Conservation (phyloP, 2,113 vertebrate species). For the Abramis brama region DNA sequence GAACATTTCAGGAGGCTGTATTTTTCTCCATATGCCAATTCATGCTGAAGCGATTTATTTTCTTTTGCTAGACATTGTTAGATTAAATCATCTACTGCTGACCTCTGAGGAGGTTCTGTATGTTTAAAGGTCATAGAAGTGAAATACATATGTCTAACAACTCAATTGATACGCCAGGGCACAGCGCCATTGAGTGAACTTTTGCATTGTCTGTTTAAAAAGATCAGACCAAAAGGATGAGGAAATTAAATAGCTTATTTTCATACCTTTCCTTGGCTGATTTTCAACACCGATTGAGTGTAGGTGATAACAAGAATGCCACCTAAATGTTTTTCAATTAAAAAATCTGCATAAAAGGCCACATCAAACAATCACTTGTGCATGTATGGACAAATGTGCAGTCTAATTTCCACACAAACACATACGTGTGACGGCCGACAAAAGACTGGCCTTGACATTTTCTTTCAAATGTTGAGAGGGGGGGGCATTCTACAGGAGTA, state of each 20-base stretch:
- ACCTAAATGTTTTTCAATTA: slow-evolving; percentile 13
- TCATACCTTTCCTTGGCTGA: slow-evolving; percentile 20
- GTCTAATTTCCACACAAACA: slow-evolving; percentile 3
- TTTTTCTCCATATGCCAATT: neutral
- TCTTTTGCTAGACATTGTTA: neutral
- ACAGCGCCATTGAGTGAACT: neutral
- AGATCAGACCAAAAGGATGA: slow-evolving; percentile 2
- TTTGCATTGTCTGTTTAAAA: slow-evolving; percentile 24
- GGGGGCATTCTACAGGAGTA: neutral
- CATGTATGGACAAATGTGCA: neutral
- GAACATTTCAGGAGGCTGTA: neutral
- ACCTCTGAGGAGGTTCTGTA: slow-evolving; percentile 10
- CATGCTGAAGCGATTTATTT: slow-evolving; percentile 3
- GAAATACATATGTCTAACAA: slow-evolving; percentile 23
- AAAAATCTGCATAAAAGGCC: slow-evolving; percentile 8
- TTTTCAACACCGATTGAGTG: slow-evolving; percentile 3
- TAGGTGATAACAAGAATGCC: slow-evolving; percentile 15
- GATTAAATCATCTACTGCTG: slow-evolving; percentile 32
- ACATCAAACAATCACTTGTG: neutral
- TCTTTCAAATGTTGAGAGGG: slow-evolving; percentile 14
- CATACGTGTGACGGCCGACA: neutral
- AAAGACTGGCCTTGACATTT: slow-evolving; percentile 46
- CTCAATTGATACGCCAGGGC: neutral
- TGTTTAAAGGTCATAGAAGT: slow-evolving; percentile 31
- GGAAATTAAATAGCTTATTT: slow-evolving; percentile 31